A percentile compares a stretch with the other conserved stretches of the same genome.
Conservation (phyloP, 2,888 invertebrate genomes). For the Agonum fuliginosum region DNA sequence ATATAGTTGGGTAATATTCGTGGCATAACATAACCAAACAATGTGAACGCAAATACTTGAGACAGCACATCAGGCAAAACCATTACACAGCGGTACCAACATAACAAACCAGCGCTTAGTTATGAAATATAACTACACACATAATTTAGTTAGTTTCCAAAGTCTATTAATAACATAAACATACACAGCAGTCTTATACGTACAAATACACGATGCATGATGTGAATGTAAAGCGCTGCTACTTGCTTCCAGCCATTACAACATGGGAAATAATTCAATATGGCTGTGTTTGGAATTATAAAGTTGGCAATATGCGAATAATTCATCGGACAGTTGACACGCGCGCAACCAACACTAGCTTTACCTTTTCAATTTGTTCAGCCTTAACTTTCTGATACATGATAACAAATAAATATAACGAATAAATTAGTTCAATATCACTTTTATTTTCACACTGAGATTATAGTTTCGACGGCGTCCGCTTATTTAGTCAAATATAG, state of each 20-base stretch:
- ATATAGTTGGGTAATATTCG: no score
- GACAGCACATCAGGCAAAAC: conserved; percentile 18
- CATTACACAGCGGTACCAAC: conserved; percentile 17
- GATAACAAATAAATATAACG: no score
- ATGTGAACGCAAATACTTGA: conserved; percentile 4
- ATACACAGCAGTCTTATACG: not conserved
- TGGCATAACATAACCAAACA: no score
- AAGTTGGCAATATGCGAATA: conserved; percentile 23
- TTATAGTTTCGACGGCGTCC: no score
- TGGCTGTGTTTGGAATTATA: conserved; percentile 8
- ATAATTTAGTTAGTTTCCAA: conserved; percentile 33
- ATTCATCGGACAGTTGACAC: conserved; percentile 35
- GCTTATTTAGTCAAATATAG: no score
- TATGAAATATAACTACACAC: conserved; percentile 37
- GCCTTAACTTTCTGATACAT: no score
- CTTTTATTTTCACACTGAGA: no score
- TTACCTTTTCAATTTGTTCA: no score
- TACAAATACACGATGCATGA: not conserved
- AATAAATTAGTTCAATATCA: no score
- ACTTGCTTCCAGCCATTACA: not conserved
- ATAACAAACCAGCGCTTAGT: conserved; percentile 23
- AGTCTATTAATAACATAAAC: conserved; percentile 29
- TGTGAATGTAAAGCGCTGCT: not conserved
- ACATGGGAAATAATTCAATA: conserved; percentile 16
- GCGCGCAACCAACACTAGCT: no score